phyloP scores from a whole-genome alignment of 2,113 vertebrate genomes.

The Sinocyclocheilus rhinocerous region DNA sequence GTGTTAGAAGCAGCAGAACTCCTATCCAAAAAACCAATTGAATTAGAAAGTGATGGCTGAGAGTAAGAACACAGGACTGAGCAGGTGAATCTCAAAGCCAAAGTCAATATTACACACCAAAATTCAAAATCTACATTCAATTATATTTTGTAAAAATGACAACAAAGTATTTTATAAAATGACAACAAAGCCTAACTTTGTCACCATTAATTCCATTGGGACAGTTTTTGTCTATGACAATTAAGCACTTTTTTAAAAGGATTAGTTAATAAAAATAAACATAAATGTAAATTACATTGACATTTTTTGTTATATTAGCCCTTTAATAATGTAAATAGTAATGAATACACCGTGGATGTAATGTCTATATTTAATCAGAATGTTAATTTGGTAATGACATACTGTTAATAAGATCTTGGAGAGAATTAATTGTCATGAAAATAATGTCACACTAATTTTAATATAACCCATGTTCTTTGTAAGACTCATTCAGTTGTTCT shows the following conservation, averaged over 20 bases:
- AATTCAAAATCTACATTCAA: neutral
- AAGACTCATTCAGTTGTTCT: neutral
- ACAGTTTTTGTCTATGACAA: neutral
- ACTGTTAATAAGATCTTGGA: neutral
- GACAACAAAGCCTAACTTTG: neutral
- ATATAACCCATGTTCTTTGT: neutral
- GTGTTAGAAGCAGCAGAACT: constrained; percentile 44
- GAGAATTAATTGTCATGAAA: neutral
- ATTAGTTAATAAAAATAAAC: neutral
- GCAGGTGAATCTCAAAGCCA: neutral
- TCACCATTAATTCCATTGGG: neutral
- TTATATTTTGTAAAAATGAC: neutral
- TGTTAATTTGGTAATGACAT: neutral
- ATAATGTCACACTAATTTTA: neutral
- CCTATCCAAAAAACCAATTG: constrained; percentile 59
- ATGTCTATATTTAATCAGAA: neutral
- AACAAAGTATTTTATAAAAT: neutral
- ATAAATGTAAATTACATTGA: neutral
- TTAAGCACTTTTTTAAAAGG: neutral
- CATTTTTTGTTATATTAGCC: no score
- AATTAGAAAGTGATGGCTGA: constrained; percentile 56
- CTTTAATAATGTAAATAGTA: no score
- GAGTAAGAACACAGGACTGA: constrained; percentile 36
- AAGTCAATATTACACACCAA: neutral
- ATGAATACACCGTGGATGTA: neutral